Conservation (phyloP, 2,888 invertebrate genomes). For the Brachyptera putata region DNA sequence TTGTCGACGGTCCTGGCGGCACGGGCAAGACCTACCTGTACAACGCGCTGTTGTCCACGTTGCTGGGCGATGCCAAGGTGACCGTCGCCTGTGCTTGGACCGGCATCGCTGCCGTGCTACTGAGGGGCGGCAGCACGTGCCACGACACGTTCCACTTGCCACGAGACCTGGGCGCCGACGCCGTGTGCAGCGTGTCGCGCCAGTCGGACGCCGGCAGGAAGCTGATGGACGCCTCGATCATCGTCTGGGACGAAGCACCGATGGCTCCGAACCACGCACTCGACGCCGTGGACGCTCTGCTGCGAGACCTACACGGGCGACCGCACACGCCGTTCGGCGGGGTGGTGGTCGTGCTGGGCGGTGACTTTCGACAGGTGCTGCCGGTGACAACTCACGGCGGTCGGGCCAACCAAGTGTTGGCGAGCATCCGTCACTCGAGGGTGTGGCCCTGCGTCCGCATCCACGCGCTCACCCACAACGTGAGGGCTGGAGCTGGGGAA, state of each 20-base stretch:
- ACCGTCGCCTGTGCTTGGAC: constrained; percentile 44
- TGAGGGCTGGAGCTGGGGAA: constrained; percentile 25
- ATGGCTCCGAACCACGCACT: constrained; percentile 42
- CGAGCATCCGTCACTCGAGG: constrained; percentile 22
- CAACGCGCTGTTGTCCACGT: constrained; percentile 40
- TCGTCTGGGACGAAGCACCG: constrained; percentile 45
- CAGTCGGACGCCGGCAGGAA: constrained; percentile 37
- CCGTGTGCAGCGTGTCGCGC: constrained; percentile 40
- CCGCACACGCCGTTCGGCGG: constrained; percentile 1
- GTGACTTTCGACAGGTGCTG: constrained; percentile 17
- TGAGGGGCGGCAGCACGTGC: constrained; percentile 42
- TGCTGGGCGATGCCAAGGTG: constrained; percentile 39
- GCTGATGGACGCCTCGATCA: constrained; percentile 37
- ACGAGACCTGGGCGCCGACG: constrained; percentile 37
- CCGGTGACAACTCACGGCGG: constrained; percentile 4
- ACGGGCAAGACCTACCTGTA: constrained; percentile 45
- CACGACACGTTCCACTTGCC: constrained; percentile 43
- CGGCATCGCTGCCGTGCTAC: constrained; percentile 46
- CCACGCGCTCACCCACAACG: constrained; percentile 25
- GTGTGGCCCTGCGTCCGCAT: constrained; percentile 29
- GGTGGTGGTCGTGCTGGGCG: background rate
- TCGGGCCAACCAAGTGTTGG: background rate
- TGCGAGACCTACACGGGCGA: constrained; percentile 18
- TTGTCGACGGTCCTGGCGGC: constrained; percentile 42
- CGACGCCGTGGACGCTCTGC: constrained; percentile 40